Evolutionary conservation across 2,113 vertebrate genomes (phyloP).

Genomic region (Taxidea taxus): DNA sequence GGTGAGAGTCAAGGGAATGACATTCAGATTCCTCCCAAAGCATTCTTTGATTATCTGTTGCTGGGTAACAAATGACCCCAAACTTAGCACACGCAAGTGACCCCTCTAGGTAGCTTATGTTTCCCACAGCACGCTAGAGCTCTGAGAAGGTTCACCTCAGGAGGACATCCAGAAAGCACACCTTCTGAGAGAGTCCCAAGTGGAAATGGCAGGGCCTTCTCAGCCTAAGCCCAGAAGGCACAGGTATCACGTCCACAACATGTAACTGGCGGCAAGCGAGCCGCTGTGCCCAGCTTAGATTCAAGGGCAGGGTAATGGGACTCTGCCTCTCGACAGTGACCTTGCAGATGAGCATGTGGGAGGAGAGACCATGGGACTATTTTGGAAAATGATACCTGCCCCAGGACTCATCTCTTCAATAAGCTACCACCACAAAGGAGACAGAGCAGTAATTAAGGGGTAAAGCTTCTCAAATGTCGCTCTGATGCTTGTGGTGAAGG

Average conservation of each 20-base stretch:
- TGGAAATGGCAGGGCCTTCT: not conserved
- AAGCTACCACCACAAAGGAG: not conserved
- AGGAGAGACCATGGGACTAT: not conserved
- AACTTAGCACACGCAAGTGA: not conserved
- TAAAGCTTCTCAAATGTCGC: fast-evolving
- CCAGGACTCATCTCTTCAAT: not conserved
- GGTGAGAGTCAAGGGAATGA: not conserved
- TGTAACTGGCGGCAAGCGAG: not conserved
- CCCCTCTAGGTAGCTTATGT: not conserved
- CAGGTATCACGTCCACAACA: no score
- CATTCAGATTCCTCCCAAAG: not conserved
- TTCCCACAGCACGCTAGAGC: not conserved
- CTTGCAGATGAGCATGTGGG: not conserved
- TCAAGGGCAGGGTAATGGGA: not conserved
- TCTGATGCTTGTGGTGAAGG: not conserved
- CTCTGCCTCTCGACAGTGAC: not conserved
- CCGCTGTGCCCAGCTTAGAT: not conserved
- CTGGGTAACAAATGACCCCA: not conserved
- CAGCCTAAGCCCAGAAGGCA: not conserved
- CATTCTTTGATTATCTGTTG: not conserved
- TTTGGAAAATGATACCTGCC: not conserved
- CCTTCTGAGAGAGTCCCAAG: not conserved
- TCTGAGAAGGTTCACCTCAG: not conserved
- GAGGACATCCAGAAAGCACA: not conserved
- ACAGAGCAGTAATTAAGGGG: not conserved